Conservation (phyloP, 2,888 invertebrate species). For the Aphidius colemani region DNA sequence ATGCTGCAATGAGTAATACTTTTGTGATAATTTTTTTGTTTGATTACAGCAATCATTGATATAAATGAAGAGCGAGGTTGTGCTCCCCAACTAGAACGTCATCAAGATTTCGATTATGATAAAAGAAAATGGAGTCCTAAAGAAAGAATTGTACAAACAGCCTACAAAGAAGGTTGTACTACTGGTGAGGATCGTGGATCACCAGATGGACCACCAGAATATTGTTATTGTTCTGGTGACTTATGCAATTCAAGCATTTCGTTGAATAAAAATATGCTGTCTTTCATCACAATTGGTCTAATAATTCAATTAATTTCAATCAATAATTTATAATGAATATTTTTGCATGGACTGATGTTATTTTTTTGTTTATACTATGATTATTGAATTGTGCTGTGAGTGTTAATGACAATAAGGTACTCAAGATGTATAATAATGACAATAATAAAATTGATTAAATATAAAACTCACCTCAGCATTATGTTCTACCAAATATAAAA, state of each 20-base stretch:
- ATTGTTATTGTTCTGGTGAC: constrained; percentile 77
- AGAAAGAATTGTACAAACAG: constrained; percentile 68
- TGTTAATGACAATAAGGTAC: not conserved
- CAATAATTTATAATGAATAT: not conserved
- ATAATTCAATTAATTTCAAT: not conserved
- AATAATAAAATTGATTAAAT: not conserved
- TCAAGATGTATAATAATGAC: constrained; percentile 10
- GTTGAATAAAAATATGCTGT: not conserved
- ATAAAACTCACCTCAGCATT: constrained; percentile 77
- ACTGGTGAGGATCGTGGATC: constrained; percentile 69
- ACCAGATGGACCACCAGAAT: constrained; percentile 67
- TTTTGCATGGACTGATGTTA: not conserved
- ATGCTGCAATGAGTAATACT: not conserved
- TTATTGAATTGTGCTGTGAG: constrained; percentile 4
- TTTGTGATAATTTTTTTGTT: constrained; percentile 27
- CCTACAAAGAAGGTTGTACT: constrained; percentile 74
- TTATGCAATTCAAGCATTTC: constrained; percentile 69
- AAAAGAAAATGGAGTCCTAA: constrained; percentile 66
- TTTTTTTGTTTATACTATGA: not conserved
- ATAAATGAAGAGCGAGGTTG: constrained; percentile 72
- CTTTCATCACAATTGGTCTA: not conserved
- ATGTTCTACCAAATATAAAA: constrained; percentile 90
- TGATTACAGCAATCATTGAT: constrained; percentile 64
- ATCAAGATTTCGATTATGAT: constrained; percentile 67
- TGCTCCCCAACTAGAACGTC: constrained; percentile 73